A percentile compares a stretch with the other conserved stretches of the same genome.
These are phyloP conservation scores for Ophion costatus DNA, from an alignment of 2,888 invertebrate genomes.

Conservation along the genomic window DNA sequence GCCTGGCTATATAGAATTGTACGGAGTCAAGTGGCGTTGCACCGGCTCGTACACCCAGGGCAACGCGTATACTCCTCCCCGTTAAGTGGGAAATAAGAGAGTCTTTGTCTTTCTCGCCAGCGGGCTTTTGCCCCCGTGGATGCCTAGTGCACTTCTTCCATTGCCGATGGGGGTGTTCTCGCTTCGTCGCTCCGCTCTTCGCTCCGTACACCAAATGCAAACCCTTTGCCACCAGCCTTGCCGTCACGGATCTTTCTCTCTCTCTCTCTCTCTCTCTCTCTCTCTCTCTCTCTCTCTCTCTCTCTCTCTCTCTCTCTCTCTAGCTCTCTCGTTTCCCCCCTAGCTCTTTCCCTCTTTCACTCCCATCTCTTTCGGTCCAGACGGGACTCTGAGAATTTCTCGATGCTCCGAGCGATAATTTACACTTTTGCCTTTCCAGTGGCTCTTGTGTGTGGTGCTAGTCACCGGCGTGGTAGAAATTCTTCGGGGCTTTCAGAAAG, in stretches of 20 bases:
- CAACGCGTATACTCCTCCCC: slow-evolving; percentile 50
- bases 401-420: slow-evolving; percentile 73
- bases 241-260: slow-evolving; percentile 38
- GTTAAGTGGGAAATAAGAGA: slow-evolving; percentile 81
- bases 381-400: slow-evolving; percentile 72
- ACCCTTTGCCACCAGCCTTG: slow-evolving; percentile 57
- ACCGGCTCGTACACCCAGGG: slow-evolving; percentile 65
- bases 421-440: slow-evolving; percentile 65
- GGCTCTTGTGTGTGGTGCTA: slow-evolving; percentile 51
- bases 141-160: slow-evolving; percentile 48
- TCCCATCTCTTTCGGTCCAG: slow-evolving; percentile 54
- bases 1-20: slow-evolving; percentile 3
- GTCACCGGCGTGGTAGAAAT: slow-evolving; percentile 39
- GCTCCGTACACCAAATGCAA: slow-evolving; percentile 22
- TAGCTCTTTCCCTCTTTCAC: neutral
- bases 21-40: slow-evolving; percentile 71
- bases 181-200: slow-evolving; percentile 42
- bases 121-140: slow-evolving; percentile 53
- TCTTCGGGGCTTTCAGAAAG: slow-evolving; percentile 47
- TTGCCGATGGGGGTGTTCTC: slow-evolving; percentile 59
- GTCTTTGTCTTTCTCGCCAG: slow-evolving; percentile 75
- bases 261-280: neutral
- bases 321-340: neutral
- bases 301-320: slow-evolving; percentile 14
- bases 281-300: slow-evolving; percentile 7